Conservation (phyloP, 1,140 invertebrate genomes). For the Drosophila parabipectinata region DNA sequence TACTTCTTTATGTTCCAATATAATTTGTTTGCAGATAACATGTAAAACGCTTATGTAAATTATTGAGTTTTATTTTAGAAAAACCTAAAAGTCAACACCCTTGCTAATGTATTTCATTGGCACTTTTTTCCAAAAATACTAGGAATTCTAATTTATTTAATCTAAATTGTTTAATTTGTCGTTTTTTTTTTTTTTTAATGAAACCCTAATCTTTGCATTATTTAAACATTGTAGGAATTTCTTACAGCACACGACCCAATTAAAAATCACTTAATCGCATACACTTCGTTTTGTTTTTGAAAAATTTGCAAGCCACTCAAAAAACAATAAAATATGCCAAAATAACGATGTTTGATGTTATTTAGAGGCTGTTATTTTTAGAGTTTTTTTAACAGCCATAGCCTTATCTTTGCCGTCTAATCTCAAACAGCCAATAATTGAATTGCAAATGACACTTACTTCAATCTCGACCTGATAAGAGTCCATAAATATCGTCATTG, state of each 20-base stretch:
- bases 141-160: neutral
- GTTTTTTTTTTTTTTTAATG: too few relatives aligned
- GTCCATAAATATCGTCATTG: constrained; percentile 32
- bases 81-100: neutral
- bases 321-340: constrained; percentile 20
- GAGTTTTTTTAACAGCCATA: constrained; percentile 3
- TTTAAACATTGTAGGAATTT: neutral
- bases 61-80: too few relatives aligned
- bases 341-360: neutral
- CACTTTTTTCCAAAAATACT: neutral
- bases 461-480: constrained; percentile 61
- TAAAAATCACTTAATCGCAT: constrained; percentile 5
- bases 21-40: neutral
- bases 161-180: neutral
- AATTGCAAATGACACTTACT: constrained; percentile 63
- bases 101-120: neutral
- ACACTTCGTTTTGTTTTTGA: neutral
- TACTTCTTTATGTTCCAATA: neutral
- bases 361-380: constrained; percentile 33
- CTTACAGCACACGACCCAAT: constrained; percentile 12
- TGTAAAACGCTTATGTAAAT: too few relatives aligned
- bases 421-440: constrained; percentile 51
- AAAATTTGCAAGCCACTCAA: constrained; percentile 23
- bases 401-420: constrained; percentile 24
- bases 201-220: neutral